These are phyloP conservation scores for Hoplodrina ambigua DNA, from an alignment of 2,888 invertebrate species.

Conservation along the genomic window DNA sequence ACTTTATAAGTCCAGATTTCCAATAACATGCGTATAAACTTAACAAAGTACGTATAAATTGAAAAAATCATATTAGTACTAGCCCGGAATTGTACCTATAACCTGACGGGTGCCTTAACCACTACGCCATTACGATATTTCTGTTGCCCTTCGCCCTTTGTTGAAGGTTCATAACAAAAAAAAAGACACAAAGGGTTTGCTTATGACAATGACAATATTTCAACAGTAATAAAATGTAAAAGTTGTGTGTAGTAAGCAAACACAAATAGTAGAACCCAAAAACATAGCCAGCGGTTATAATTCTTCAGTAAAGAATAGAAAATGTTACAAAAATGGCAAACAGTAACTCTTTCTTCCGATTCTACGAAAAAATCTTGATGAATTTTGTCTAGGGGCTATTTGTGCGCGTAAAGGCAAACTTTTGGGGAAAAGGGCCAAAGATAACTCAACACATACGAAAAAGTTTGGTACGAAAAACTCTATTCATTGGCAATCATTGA, in stretches of 20 bases:
- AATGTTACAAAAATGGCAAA: slow-evolving; percentile 21
- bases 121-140: too few relatives aligned
- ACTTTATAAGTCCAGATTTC: too few relatives aligned
- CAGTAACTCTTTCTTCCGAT: slow-evolving; percentile 22
- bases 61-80: too few relatives aligned
- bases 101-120: too few relatives aligned
- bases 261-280: slow-evolving; percentile 3
- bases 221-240: neutral
- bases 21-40: too few relatives aligned
- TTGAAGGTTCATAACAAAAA: neutral
- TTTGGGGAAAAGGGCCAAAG: slow-evolving; percentile 33
- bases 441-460: slow-evolving; percentile 43
- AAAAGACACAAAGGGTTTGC: neutral
- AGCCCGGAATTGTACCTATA: too few relatives aligned
- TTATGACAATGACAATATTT: neutral
- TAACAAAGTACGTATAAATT: too few relatives aligned
- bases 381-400: slow-evolving; percentile 39
- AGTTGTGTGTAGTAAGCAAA: slow-evolving; percentile 8
- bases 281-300: slow-evolving; percentile 16
- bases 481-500: slow-evolving; percentile 40
- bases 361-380: slow-evolving; percentile 40
- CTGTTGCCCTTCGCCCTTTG: neutral
- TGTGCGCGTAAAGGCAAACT: slow-evolving; percentile 35
- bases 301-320: slow-evolving; percentile 25
- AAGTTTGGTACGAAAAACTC: slow-evolving; percentile 46